Conservation (phyloP, 2,888 invertebrate species). For the Pseudeuparius sepicola region DNA sequence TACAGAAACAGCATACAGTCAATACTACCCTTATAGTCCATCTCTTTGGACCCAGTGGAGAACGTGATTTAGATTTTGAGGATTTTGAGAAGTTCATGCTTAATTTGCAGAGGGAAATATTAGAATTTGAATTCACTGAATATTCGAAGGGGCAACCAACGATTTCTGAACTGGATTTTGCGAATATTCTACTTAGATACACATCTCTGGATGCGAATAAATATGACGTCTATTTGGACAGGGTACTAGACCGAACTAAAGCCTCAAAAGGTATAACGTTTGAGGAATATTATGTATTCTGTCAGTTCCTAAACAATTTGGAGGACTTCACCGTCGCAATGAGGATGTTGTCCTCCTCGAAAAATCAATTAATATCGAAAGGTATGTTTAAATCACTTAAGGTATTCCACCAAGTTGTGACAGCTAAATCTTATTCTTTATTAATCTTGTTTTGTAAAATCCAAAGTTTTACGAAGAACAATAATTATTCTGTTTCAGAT, state of each 20-base stretch:
- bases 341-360: constrained; percentile 94
- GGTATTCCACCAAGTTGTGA: too few relatives aligned
- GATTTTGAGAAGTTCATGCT: constrained; percentile 94
- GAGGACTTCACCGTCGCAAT: constrained; percentile 97
- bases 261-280: constrained; percentile 81
- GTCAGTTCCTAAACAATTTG: constrained; percentile 92
- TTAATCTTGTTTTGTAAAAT: constrained; percentile 5
- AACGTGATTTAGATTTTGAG: constrained; percentile 77
- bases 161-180: constrained; percentile 94
- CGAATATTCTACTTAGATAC: constrained; percentile 84
- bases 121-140: constrained; percentile 93
- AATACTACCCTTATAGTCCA: constrained; percentile 89
- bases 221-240: constrained; percentile 84
- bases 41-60: constrained; percentile 91
- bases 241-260: constrained; percentile 71
- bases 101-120: constrained; percentile 89
- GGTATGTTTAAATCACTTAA: constrained; percentile 52
- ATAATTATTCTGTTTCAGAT: constrained; percentile 52
- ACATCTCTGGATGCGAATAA: constrained; percentile 82
- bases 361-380: constrained; percentile 91
- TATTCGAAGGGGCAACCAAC: constrained; percentile 79
- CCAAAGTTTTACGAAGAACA: not conserved
- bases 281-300: constrained; percentile 91
- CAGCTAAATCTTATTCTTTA: too few relatives aligned
- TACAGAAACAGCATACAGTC: constrained; percentile 52